Base-by-base conservation (phyloP, 2,888 invertebrate species). In the Pimpla rufipes region DNA sequence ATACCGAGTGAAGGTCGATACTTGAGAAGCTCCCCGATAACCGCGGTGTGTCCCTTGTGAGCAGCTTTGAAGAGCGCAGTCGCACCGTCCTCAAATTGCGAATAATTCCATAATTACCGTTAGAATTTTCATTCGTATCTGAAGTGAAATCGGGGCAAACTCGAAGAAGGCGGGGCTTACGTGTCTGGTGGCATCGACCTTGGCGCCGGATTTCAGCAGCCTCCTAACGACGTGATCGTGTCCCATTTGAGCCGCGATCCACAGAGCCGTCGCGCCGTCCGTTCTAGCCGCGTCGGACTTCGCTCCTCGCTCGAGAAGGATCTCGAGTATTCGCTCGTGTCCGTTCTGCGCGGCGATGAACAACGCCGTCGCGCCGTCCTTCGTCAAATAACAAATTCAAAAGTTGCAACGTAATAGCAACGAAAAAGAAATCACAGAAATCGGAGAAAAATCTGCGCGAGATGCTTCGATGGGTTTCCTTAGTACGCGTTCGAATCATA, bases 231-330 rank as follows among this genome's bases (percentile, higher is more conserved):
- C 96, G 91, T 96, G 96, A 92, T 96, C 96, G 94, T 98, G 98
- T 0, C 98, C 98, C 97, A 98, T 98, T 95, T 99, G 99, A 86
- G 98, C 96, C 50, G 98, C 97, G 90, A 99, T 98, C 98, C 98
- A 99, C 86, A 99, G 95, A 83, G 98, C 96, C 64, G 97, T 97
- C 91, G 98, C 97, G 84, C 97, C 96, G 94, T 98, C 98, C 4
- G 96, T 95, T 90, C 98, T 96, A 87, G 96, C 95, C 0, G 95
- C 94, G 92, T 98, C 97, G 57, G 96, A 95, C 77, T 94, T 94
- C 0, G 98, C 98, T 47, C 97, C 97, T 66, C 95, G 95, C 5
- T 95, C 94, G 85, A 98, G 91, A 75, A 99, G 94, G 88, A 96
- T 95, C 78, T 95, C 95, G 84, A 97, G 95, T 87, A 97, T 96